Conservation (phyloP, 2,113 vertebrate genomes). For the Periophthalmus modestus region DNA sequence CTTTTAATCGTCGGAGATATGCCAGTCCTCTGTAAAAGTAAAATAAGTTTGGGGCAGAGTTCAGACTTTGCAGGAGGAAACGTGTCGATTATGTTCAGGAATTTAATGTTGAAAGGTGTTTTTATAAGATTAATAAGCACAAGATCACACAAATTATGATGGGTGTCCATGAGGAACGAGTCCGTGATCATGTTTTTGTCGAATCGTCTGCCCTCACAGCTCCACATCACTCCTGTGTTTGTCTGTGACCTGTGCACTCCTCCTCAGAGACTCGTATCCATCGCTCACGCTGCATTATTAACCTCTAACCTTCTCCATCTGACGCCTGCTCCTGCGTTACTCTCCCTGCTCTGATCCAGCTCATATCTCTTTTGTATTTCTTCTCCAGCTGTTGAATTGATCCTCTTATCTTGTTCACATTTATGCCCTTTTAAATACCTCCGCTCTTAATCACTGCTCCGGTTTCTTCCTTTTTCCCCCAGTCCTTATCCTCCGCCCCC, state of each 20-base stretch:
- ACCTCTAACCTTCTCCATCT: conserved; percentile 40
- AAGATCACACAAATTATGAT: too few relatives aligned
- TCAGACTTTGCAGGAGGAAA: too few relatives aligned
- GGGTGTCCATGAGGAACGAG: too few relatives aligned
- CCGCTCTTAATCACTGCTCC: conserved; percentile 3
- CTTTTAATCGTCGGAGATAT: too few relatives aligned
- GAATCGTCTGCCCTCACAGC: too few relatives aligned
- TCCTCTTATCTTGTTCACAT: conserved; percentile 1
- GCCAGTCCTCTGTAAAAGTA: too few relatives aligned
- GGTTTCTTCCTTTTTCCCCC: background rate
- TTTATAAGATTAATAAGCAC: too few relatives aligned
- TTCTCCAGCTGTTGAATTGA: too few relatives aligned
- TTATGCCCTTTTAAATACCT: conserved; percentile 2
- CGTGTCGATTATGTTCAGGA: too few relatives aligned
- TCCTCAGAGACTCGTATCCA: background rate
- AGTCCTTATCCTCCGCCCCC: background rate
- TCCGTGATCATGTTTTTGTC: too few relatives aligned
- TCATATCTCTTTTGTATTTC: conserved; percentile 5
- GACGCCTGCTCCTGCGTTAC: conserved; percentile 9
- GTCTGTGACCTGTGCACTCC: conserved; percentile 8
- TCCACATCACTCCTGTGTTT: background rate
- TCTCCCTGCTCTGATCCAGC: conserved; percentile 8
- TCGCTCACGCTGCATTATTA: conserved; percentile 19
- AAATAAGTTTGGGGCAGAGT: too few relatives aligned
- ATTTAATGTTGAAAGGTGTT: too few relatives aligned